Evolutionary conservation across 1,140 invertebrate genomes (phyloP), one percentile per base, ranked within the genome.

Genomic region (Drosophila trapezifrons): DNA sequence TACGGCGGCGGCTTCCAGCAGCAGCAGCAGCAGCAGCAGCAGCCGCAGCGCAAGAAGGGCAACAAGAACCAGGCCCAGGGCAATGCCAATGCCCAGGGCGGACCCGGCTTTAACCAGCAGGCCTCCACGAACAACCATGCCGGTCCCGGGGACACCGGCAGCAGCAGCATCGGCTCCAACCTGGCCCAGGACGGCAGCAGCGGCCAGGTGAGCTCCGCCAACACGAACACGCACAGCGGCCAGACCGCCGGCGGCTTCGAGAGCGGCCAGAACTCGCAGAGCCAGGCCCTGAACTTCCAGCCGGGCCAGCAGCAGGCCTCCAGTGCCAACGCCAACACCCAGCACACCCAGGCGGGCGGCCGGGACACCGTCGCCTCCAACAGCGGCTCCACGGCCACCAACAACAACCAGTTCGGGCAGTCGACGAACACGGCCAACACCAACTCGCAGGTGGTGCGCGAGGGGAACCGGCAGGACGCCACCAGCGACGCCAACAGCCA

Each of bases 141-240:
- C 25, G 66, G 82, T 3, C 35, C 55, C 12, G 66, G 77, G 3
- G 57, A 75, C 18, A 76, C 78, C 7, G 91, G 91, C 7, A 64
- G 69, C 40, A 92, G 91, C 35, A 91, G 91, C 65, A 91, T 91
- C 25, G 38, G 85, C 49, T 90, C 90, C 7, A 92, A 92, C 38
- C 20, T 92, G 22, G 90, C 91, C 2, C 15, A 78, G 17, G 90
- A 92, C 54, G 91, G 91, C 15, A 83, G 38, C 58, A 87, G 91
- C 18, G 91, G 91, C 0, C 91, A 92, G 59, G 67, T 92, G 37
- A 86, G 78, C 64, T 91, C 91, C 1, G 87, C 91, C 4, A 92
- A 92, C 46, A 82, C 83, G 3, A 80, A 84, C 22, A 87, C 91
- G 7, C 69, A 78, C 17, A 20, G 25, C 3, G 54, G 38, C 8